Base-by-base conservation (phyloP, 1,140 invertebrate species). In the Drosophila suzukii region DNA sequence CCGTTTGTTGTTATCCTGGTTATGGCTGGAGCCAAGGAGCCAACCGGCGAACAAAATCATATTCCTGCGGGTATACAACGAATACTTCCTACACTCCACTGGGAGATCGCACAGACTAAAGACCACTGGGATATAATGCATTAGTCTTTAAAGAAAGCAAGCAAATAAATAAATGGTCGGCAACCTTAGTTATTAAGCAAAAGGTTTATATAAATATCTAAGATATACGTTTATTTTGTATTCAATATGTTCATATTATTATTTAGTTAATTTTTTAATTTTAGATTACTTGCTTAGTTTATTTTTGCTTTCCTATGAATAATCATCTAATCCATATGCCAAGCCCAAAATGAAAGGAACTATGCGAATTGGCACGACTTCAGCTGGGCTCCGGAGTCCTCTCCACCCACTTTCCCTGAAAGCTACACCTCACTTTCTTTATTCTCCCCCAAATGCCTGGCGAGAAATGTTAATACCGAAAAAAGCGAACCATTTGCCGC, bases 401-500 rank as follows among this genome's bases (percentile, higher is more conserved):
- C 50, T 0, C 32, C 54, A n/a, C 57, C 57, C 15, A 32, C 10
- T 39, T 20, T 4, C 6, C 8, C 30, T 34, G 27, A 24, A 38
- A 32, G 13, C 20, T 34, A 49, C 56, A 34, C 54, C 38, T 24
- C 34, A 56, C 49, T 20, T 36, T 20, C 50, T 7, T 17, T n/a
- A 8, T 41, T 15, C 17, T 32, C 11, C 11, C 27, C 15, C 56
- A 17, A 36, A 58, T 65, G 66, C 57, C 54, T 80, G 74, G 62
- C 72, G 62, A 86, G 75, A 86, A 88, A 86, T 86, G 83, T 86
- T 86, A 86, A 86, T 88, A 86, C 83, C 79, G 66, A 86, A 86
- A 86, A 86, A 86, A 88, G 75, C 83, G 67, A 86, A 86, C 83
- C 83, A 86, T 86, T 86, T 86, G 83, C 83, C 83, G 83, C 83